Percentiles rank a stretch among this genome's conserved stretches.
These are phyloP conservation scores for Porites rus DNA, from an alignment of 92 coral and sea anemone genomes.

Conservation along the genomic window DNA sequence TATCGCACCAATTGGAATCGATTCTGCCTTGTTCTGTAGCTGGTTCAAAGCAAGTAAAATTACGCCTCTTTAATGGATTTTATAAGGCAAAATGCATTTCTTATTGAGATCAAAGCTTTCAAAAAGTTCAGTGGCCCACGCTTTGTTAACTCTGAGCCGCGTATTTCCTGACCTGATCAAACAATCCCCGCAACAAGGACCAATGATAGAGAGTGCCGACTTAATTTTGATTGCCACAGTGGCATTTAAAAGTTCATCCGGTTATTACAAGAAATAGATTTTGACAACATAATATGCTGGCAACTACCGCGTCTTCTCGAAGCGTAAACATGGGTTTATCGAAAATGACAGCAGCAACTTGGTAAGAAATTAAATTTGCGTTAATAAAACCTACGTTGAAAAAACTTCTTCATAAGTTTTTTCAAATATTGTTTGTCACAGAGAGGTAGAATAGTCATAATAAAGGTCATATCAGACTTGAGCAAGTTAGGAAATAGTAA, in stretches of 20 bases:
- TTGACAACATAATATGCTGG: constrained; percentile 6
- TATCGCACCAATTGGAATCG: not conserved
- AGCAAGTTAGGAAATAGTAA: not conserved
- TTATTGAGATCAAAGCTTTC: constrained; percentile 3
- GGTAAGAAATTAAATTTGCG: constrained; percentile 21
- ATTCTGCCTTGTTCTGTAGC: not conserved
- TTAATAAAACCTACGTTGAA: not conserved
- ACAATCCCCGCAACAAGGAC: constrained; percentile 14
- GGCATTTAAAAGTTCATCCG: constrained; percentile 24
- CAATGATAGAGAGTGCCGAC: constrained; percentile 34
- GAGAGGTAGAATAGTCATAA: not conserved
- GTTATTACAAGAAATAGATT: constrained; percentile 40
- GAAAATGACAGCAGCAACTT: constrained; percentile 14
- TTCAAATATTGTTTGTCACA: not conserved
- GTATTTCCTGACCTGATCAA: constrained; percentile 36
- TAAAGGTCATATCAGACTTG: not conserved
- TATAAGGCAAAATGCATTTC: constrained; percentile 24
- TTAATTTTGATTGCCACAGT: constrained; percentile 26
- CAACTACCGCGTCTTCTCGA: not conserved
- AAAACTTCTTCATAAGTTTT: not conserved
- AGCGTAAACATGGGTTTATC: constrained; percentile 1
- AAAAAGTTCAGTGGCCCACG: constrained; percentile 2
- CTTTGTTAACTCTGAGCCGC: constrained; percentile 22
- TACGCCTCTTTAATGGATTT: not conserved
- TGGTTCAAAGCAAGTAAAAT: not conserved